Evolutionary conservation across 2,888 invertebrate species (phyloP).

Genomic region (Leptarthrus brevirostris): DNA sequence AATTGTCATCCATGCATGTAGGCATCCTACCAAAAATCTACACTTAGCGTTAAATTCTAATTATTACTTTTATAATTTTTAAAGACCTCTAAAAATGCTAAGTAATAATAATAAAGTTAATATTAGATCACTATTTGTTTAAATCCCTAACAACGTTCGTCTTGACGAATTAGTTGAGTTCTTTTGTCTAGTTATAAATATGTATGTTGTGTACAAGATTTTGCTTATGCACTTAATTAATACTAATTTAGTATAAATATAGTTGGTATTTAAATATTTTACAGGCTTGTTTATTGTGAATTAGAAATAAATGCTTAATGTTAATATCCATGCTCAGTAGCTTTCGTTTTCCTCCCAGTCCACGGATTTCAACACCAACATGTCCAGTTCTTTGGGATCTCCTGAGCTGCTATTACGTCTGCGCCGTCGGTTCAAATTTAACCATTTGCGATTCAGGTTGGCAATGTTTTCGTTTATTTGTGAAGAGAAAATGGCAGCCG

Average conservation of each 20-base stretch:
- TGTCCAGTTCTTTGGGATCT: slow-evolving; percentile 66
- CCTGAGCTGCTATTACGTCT: slow-evolving; percentile 65
- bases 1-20: not conserved
- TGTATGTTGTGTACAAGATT: slow-evolving; percentile 30
- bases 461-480: slow-evolving; percentile 62
- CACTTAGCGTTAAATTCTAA: slow-evolving; percentile 31
- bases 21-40: slow-evolving; percentile 37
- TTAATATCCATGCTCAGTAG: slow-evolving; percentile 59
- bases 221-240: slow-evolving; percentile 36
- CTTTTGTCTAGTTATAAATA: slow-evolving; percentile 30
- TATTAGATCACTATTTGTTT: slow-evolving; percentile 43
- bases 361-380: slow-evolving; percentile 65
- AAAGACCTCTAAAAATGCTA: slow-evolving; percentile 42
- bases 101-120: slow-evolving; percentile 38
- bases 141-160: slow-evolving; percentile 44
- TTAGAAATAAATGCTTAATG: slow-evolving; percentile 41
- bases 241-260: slow-evolving; percentile 48
- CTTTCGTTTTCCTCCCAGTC: slow-evolving; percentile 67
- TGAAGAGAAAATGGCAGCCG: slow-evolving; percentile 64
- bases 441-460: slow-evolving; percentile 65
- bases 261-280: slow-evolving; percentile 39
- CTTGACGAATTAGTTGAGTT: slow-evolving; percentile 22
- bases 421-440: slow-evolving; percentile 61
- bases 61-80: slow-evolving; percentile 19
- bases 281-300: slow-evolving; percentile 39